A percentile compares a stretch with the other conserved stretches of the same genome.
phyloP scores from a whole-genome alignment of 2,888 invertebrate genomes.

The Neria commutata region DNA sequence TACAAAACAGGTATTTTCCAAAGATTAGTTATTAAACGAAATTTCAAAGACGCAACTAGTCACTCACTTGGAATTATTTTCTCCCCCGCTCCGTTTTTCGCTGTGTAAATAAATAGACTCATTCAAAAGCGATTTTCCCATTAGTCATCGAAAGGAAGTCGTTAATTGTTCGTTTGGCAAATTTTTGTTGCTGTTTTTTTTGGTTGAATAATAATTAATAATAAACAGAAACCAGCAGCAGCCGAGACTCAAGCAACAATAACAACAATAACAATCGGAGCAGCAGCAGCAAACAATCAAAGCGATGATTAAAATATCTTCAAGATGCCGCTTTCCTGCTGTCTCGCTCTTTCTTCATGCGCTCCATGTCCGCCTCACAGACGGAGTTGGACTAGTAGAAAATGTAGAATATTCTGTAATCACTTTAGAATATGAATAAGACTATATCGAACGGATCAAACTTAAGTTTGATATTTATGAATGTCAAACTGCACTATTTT shows the following conservation, averaged over 20 bases:
- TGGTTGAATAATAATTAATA: not conserved
- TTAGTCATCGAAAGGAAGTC: not conserved
- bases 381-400: not conserved
- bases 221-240: not conserved
- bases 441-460: too few species aligned
- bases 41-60: not conserved
- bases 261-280: not conserved
- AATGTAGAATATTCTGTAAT: too few species aligned
- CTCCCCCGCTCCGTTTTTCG: too few species aligned
- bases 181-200: not conserved
- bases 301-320: slow-evolving; percentile 1
- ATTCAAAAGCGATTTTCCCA: too few species aligned
- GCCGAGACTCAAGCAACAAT: not conserved
- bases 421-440: too few species aligned
- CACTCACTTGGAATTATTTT: too few species aligned
- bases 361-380: not conserved
- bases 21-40: too few species aligned
- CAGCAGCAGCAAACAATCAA: not conserved
- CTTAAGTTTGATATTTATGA: too few species aligned
- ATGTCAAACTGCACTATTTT: too few species aligned
- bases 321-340: not conserved
- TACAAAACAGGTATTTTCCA: too few species aligned
- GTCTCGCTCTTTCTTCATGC: too few species aligned
- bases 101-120: too few species aligned
- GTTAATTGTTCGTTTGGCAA: slow-evolving; percentile 1